Base-by-base conservation (phyloP, 2,113 vertebrate species). In the Recurvirostra avosetta region DNA sequence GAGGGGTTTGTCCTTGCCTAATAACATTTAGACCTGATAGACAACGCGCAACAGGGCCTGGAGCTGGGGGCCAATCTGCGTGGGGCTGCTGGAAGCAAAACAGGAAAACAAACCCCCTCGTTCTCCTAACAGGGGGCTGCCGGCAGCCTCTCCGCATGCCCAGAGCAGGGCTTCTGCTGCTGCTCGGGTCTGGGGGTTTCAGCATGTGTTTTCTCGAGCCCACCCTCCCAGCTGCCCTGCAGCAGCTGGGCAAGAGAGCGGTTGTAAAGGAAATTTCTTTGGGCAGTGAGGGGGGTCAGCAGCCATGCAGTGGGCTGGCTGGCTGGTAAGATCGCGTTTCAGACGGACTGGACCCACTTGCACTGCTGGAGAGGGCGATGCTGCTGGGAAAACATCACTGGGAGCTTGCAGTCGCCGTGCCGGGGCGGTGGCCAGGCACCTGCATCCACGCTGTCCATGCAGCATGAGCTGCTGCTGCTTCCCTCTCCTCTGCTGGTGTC, bases 1-100 rank as follows among this genome's bases (percentile, higher is more conserved):
- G 95, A 6, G 29, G 68, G 77, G 56, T 97, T 92, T 96, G 84
- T 96, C 65, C 87, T 70, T 18, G 34, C 68, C 83, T 92, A 43
- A 62, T 59, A 78, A 78, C 52, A 32, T 50, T 95, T 78, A 88
- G 93, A 65, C 91, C 96, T 41, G 40, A 58, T 55, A 62, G 91
- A 91, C 77, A 36, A n/a, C 5, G 15, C 12, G 15, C 66, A 79
- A 59, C 25, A 58, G 86, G 81, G 71, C 41, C 74, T n/a, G 90
- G 45, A 88, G 63, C 83, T 26, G 2, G 65, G 80, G 76, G 25
- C 86, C 88, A 70, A 38, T 34, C 67, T 56, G 90, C 55, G 56
- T 2, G 6, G 84, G 52, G 36, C 61, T 80, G 62, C 58, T 50
- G 82, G 79, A 97, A 94, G 88, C 81, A 92, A 94, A 97, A 86